These are phyloP conservation scores for Betta splendens DNA, from an alignment of 2,797 vertebrate genomes.

Conservation along the genomic window DNA sequence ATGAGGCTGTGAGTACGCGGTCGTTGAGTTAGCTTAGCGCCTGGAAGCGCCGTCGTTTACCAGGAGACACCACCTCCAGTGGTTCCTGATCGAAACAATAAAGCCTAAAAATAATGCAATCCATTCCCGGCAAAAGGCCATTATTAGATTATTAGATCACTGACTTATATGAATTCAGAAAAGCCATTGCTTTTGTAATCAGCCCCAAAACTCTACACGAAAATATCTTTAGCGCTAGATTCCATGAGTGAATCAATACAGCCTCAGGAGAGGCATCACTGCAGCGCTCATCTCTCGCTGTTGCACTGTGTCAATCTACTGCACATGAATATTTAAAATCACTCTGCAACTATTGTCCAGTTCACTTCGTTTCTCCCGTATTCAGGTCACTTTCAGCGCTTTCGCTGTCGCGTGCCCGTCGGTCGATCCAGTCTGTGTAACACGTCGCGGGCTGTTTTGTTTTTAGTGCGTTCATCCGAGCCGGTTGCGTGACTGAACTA, in stretches of 20 bases:
- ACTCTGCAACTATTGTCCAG: conserved; percentile 59
- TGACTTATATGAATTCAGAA: conserved; percentile 24
- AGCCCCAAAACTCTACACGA: conserved; percentile 31
- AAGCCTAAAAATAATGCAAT: conserved; percentile 17
- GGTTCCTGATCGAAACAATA: conserved; percentile 31
- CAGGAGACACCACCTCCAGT: conserved; percentile 28
- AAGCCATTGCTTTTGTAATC: conserved; percentile 6
- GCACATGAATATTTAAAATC: conserved; percentile 54
- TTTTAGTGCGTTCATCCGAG: too few relatives aligned
- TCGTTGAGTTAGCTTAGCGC: conserved; percentile 7
- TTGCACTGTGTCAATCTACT: conserved; percentile 33
- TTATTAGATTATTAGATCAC: conserved; percentile 37
- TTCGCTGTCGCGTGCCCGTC: conserved; percentile 40
- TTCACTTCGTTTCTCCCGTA: conserved; percentile 42
- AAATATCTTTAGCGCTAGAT: conserved; percentile 26
- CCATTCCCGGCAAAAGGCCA: conserved; percentile 17
- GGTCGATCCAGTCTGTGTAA: conserved; percentile 25
- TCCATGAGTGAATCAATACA: conserved; percentile 53
- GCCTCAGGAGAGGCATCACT: conserved; percentile 30
- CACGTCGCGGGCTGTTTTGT: conserved; percentile 40
- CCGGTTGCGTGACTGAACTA: too few relatives aligned
- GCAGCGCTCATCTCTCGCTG: conserved; percentile 33
- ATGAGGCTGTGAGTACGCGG: conserved; percentile 91
- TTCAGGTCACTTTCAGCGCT: conserved; percentile 68
- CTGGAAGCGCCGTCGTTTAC: conserved; percentile 16